A percentile compares a stretch with the other conserved stretches of the same genome.
Evolutionary conservation across 2,888 invertebrate genomes (phyloP).

Genomic region (Eupithecia subfuscata): DNA sequence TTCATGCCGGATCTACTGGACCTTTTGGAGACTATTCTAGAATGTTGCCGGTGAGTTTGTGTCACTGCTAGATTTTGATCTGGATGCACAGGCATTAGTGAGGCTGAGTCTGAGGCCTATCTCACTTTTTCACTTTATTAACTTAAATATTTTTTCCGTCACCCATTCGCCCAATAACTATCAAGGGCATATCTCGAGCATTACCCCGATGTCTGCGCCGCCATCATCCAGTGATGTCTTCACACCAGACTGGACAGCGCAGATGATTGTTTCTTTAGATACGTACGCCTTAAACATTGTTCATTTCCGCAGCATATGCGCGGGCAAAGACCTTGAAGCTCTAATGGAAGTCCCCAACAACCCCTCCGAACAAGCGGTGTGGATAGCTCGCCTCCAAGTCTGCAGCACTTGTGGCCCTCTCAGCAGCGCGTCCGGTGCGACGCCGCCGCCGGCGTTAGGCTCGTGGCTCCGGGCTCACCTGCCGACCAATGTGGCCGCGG

Average conservation of each 20-base stretch:
- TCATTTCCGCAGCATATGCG: constrained; percentile 62
- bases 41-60: constrained; percentile 83
- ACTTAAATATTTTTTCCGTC: too few species aligned
- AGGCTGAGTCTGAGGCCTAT: constrained; percentile 84
- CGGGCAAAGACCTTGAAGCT: constrained; percentile 66
- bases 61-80: not conserved
- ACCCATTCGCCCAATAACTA: too few species aligned
- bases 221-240: not conserved
- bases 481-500: constrained; percentile 63
- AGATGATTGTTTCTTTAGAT: not conserved
- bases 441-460: constrained; percentile 65
- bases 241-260: not conserved
- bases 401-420: constrained; percentile 61
- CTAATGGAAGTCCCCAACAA: constrained; percentile 58
- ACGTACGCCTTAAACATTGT: not conserved
- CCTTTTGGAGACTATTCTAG: constrained; percentile 86
- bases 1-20: constrained; percentile 87
- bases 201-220: too few species aligned
- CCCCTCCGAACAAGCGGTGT: constrained; percentile 63
- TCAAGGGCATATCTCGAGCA: too few species aligned
- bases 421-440: constrained; percentile 53
- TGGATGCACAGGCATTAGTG: too few species aligned
- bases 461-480: constrained; percentile 72
- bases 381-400: constrained; percentile 64
- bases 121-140: too few species aligned